Base-by-base conservation (phyloP, 2,797 vertebrate genomes). In the Lagodon rhomboides region DNA sequence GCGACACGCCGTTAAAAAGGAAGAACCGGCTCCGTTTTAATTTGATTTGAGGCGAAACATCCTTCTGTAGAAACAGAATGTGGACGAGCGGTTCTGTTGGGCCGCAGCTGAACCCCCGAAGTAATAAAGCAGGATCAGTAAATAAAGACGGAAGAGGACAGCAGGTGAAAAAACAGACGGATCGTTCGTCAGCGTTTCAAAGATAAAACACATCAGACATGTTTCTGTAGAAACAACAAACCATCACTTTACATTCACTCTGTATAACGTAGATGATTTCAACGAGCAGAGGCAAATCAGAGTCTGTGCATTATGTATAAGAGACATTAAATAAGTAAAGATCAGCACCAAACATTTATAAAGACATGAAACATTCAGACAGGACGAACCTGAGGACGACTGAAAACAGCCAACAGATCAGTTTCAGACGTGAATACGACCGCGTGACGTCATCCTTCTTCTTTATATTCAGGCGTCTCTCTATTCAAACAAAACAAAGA, bases 261-360 rank as follows among this genome's bases (percentile, higher is more conserved):
- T 34, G 7, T 34, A 8, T 34, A 34, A 9, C 34, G 34, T 34
- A 34, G 34, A 9, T 34, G 34, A 34, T 6, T 34, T 34, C 34
- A 34, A 22, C 23, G 34, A 22, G 50, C 25, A 47, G 5, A 18
- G 3, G 20, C 38, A 15, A 8, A 2, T 60, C 58, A 41, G 4
- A n/a, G 67, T 16, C 38, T 12, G 22, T 49, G 5, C 20, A 69
- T 69, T 34, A 59, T 70, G 13, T 7, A 49, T 1, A 1, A 12
- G 25, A 70, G n/a, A 30, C 68, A 49, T 70, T 59, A 70, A 70
- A 59, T 46, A 27, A 59, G 43, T 46, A n/a, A 59, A 18, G 25
- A 47, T 22, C 41, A 22, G 43, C 3, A 34, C 25, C 5, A 69
- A 56, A 58, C 43, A 56, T 56, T 46, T 27, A 20, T 27, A 22